Evolutionary conservation across 2,113 vertebrate species (phyloP), one percentile per base, ranked within the genome.

Genomic region (Tachycineta bicolor): DNA sequence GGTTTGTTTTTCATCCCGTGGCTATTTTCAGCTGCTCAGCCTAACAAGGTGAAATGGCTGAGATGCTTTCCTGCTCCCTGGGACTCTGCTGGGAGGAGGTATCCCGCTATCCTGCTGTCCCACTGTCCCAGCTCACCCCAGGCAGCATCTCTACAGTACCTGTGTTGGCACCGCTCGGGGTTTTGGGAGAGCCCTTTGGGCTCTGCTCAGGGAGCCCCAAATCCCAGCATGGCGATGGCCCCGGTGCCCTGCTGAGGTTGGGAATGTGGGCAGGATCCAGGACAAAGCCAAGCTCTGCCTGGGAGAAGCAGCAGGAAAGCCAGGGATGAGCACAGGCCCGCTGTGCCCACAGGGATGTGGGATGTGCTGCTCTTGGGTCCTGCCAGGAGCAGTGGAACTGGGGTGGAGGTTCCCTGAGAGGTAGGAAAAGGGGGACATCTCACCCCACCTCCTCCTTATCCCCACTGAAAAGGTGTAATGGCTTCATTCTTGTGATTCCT

Each of bases 11-110:
- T 92, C 95, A 97, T 95, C 77, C 67, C 2, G 12, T 33, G 83
- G 76, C 97, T 97, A 97, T 97, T 98, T 98, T 97, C 89, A 94
- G 97, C 95, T 22, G 4, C 95, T 65, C 92, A 91, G 86, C 89
- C 92, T 56, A 93, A 86, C 94, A 94, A 98, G 97, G 96, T 97
- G 97, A 84, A 95, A 96, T 97, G 96, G 85, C 71, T 96, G 96
- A 86, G 95, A 98, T 97, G 90, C 91, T 97, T 97, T 84, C 70
- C 83, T 14, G 15, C 52, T 93, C 87, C 59, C 85, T 77, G 87
- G 71, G 77, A 88, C 95, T 29, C 50, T 43, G 82, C 87, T 96
- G 67, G 60, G 47, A 49, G 71, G 63, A 80, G 59, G 37, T 26
- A 1, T 10, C 34, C 29, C 2, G 3, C 28, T 39, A 2, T 50